These are phyloP conservation scores for Trichoplax adhaerens DNA, from an alignment of 37 sponge, comb jelly and placozoan genomes.

Conservation along the genomic window DNA sequence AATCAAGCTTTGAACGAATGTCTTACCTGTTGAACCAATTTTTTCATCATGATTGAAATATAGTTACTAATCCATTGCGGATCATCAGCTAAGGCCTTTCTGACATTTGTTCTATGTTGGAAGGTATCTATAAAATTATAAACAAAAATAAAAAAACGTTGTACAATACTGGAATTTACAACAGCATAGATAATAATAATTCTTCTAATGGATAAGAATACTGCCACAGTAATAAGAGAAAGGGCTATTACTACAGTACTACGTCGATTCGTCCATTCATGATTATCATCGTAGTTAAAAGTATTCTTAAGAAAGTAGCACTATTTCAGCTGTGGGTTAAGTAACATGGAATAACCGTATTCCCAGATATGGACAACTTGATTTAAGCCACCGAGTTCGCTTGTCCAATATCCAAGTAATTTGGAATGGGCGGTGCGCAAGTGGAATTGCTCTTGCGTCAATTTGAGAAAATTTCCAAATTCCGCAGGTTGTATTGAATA, in stretches of 20 bases:
- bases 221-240: too few relatives aligned
- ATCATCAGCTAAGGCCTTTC: constrained; percentile 18
- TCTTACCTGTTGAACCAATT: too few relatives aligned
- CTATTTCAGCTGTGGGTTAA: too few relatives aligned
- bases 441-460: constrained; percentile 9
- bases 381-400: constrained; percentile 26
- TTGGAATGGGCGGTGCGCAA: constrained; percentile 22
- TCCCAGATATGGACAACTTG: constrained; percentile 36
- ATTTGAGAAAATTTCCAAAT: constrained; percentile 15
- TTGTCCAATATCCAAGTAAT: constrained; percentile 23
- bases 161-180: too few relatives aligned
- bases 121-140: background rate
- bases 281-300: too few relatives aligned
- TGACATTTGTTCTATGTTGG: constrained; percentile 14
- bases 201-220: too few relatives aligned
- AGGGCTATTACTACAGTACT: too few relatives aligned
- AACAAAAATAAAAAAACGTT: too few relatives aligned
- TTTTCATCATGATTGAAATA: background rate
- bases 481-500: constrained; percentile 20
- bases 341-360: constrained; percentile 4
- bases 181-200: too few relatives aligned
- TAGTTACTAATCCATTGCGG: constrained; percentile 13
- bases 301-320: too few relatives aligned
- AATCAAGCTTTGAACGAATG: too few relatives aligned
- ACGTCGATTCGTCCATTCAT: too few relatives aligned